These are phyloP conservation scores for Aporophyla lueneburgensis DNA, from an alignment of 2,888 invertebrate genomes.

Conservation along the genomic window DNA sequence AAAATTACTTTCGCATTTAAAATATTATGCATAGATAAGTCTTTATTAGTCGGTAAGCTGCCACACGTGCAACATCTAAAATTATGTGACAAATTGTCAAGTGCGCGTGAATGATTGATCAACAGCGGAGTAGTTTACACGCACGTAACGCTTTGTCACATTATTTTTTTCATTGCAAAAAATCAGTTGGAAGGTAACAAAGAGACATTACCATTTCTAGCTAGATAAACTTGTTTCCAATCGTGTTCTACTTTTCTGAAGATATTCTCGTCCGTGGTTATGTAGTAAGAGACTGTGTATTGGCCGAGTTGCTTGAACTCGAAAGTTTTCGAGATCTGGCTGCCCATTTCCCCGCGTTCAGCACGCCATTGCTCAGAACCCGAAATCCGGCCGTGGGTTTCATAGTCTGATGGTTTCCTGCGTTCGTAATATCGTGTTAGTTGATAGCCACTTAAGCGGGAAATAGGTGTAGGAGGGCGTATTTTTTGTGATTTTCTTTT, in stretches of 20 bases:
- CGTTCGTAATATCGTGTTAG: not conserved
- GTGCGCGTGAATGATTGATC: not conserved
- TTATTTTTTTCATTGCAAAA: not conserved
- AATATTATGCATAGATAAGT: too few species aligned
- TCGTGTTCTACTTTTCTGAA: conserved; percentile 97
- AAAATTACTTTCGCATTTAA: too few species aligned
- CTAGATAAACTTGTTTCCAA: conserved; percentile 98
- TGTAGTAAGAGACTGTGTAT: conserved; percentile 88
- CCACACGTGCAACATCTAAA: not conserved
- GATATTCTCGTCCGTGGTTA: conserved; percentile 91
- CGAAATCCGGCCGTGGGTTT: conserved; percentile 95
- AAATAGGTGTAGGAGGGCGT: too few species aligned
- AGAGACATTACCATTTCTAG: conserved; percentile 91
- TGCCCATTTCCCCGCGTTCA: conserved; percentile 93
- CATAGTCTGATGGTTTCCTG: conserved; percentile 90
- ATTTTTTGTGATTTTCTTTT: too few species aligned
- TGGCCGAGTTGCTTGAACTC: conserved; percentile 71
- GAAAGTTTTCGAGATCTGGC: conserved; percentile 77
- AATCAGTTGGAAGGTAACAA: not conserved
- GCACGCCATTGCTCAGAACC: conserved; percentile 96
- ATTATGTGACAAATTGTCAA: not conserved
- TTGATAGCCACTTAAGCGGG: not conserved
- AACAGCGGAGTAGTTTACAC: not conserved
- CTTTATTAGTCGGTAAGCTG: too few species aligned
- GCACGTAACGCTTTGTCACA: not conserved